Percentiles rank a stretch among this genome's conserved stretches.
phyloP scores from a whole-genome alignment of 2,113 vertebrate genomes.

The Tapirus terrestris region DNA sequence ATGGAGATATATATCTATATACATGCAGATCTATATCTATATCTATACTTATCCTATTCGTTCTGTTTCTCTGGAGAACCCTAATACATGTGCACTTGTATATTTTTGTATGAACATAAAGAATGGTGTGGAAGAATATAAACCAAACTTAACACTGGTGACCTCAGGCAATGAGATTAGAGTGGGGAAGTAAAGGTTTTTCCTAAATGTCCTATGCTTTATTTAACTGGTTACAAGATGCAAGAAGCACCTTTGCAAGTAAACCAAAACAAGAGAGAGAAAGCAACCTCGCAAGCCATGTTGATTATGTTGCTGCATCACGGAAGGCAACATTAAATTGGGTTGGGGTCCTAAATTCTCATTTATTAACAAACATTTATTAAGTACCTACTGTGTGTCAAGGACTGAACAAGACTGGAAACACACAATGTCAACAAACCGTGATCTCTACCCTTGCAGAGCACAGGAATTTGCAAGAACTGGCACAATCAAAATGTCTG shows the following conservation, averaged over 20 bases:
- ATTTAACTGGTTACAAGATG: background rate
- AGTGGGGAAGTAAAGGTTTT: background rate
- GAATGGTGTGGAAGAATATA: background rate
- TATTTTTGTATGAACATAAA: conserved; percentile 11
- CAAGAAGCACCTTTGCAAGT: background rate
- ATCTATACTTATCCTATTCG: background rate
- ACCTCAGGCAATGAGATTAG: background rate
- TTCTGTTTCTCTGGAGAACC: conserved; percentile 27
- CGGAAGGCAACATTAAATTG: background rate
- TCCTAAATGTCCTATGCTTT: background rate
- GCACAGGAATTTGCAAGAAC: background rate
- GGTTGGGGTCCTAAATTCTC: background rate
- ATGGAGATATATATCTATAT: background rate
- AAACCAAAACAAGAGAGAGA: background rate
- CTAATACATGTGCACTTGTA: background rate
- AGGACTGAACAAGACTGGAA: background rate
- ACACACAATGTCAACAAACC: background rate
- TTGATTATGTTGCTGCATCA: background rate
- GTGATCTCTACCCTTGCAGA: background rate
- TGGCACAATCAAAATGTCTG: background rate
- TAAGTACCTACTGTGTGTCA: background rate
- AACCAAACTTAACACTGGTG: background rate
- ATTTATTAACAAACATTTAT: background rate
- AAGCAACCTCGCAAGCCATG: background rate
- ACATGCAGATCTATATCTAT: background rate